These are phyloP conservation scores for Nanger granti DNA, from an alignment of 2,113 vertebrate species.

Conservation along the genomic window DNA sequence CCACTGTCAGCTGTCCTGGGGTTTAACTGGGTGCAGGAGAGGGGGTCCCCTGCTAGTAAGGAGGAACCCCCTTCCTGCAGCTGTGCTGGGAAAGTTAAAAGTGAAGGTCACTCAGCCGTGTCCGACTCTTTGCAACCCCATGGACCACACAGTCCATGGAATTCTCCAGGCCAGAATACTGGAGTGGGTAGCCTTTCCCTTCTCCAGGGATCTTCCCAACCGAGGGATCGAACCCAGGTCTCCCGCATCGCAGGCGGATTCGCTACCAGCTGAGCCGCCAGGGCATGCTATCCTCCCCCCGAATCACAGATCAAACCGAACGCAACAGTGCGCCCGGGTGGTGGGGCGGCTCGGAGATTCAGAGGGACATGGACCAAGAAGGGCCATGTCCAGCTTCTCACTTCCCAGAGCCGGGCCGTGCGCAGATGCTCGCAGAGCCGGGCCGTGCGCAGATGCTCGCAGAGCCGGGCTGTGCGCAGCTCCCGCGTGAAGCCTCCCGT, in stretches of 20 bases:
- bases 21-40: background rate
- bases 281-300: background rate
- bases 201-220: background rate
- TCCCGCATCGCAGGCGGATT: accelerated
- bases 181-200: background rate
- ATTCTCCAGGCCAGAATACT: background rate
- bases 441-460: no score
- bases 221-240: background rate
- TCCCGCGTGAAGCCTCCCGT: accelerated
- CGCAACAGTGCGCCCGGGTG: accelerated
- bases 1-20: accelerated
- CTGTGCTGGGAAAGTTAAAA: background rate
- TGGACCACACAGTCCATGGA: background rate
- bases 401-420: background rate
- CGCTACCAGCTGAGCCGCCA: background rate
- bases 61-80: accelerated
- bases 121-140: background rate
- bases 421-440: accelerated
- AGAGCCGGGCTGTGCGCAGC: background rate
- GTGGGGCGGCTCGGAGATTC: accelerated
- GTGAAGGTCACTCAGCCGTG: accelerated
- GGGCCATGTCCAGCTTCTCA: accelerated
- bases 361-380: accelerated
- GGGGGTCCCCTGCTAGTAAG: accelerated
- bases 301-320: background rate